Evolutionary conservation across 2,888 invertebrate genomes (phyloP).

Genomic region (Drosophila paranaensis): DNA sequence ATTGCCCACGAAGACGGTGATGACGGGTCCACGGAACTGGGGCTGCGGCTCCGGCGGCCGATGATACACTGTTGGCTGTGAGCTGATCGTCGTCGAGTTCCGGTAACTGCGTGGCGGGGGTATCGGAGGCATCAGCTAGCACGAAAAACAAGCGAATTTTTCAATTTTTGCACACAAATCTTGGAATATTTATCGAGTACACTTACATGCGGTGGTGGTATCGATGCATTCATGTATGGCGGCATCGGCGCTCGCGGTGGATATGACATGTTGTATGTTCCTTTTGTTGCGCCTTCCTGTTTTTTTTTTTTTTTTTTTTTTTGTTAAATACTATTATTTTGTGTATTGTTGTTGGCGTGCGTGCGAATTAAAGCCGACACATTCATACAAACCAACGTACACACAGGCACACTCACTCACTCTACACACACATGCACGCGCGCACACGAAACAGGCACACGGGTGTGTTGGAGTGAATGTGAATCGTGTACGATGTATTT

Average conservation of each 20-base stretch:
- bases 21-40: conserved; percentile 91
- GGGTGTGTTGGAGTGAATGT: conserved; percentile 42
- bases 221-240: conserved; percentile 90
- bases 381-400: conserved; percentile 30
- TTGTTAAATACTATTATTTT: conserved; percentile 34
- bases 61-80: conserved; percentile 84
- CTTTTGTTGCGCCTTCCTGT: conserved; percentile 17
- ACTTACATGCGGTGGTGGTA: conserved; percentile 87
- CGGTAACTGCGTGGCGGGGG: conserved; percentile 85
- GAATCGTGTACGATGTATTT: conserved; percentile 58
- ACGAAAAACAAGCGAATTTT: background rate
- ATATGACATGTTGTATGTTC: conserved; percentile 90
- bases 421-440: conserved; percentile 21
- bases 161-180: background rate
- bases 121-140: conserved; percentile 86
- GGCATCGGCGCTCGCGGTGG: conserved; percentile 94
- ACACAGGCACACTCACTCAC: conserved; percentile 15
- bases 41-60: conserved; percentile 82
- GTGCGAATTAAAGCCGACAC: conserved; percentile 75
- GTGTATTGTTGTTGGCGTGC: conserved; percentile 53
- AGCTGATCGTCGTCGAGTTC: conserved; percentile 85
- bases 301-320: background rate
- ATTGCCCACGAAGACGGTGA: conserved; percentile 93
- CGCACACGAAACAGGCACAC: conserved; percentile 33
- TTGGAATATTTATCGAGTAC: conserved; percentile 46